phyloP scores from a whole-genome alignment of 2,888 invertebrate species.

The Furcula furcula region DNA sequence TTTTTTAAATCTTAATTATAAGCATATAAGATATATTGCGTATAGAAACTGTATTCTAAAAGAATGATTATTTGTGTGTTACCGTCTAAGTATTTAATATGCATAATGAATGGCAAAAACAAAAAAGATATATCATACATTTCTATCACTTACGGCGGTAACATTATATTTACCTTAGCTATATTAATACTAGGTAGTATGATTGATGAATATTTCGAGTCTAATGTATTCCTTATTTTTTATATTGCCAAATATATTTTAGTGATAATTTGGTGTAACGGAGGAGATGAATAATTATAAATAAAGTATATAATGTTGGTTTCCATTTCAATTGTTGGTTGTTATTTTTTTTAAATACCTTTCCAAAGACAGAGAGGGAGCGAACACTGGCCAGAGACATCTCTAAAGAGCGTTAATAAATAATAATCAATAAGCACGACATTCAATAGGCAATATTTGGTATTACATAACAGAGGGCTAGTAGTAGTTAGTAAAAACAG shows the following conservation, averaged over 20 bases:
- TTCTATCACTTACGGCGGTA: conserved; percentile 31
- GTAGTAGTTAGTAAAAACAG: no score
- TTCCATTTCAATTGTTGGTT: conserved; percentile 53
- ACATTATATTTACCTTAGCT: conserved; percentile 44
- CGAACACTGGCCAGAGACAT: no score
- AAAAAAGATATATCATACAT: background rate
- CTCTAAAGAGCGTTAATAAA: no score
- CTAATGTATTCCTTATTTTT: conserved; percentile 78
- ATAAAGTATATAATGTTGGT: conserved; percentile 71
- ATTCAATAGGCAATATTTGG: no score
- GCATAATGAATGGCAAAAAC: no score
- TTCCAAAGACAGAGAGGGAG: no score
- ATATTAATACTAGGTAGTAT: conserved; percentile 62
- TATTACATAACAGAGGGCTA: no score
- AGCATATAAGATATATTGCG: conserved; percentile 34
- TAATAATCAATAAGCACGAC: no score
- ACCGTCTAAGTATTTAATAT: conserved; percentile 51
- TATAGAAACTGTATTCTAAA: conserved; percentile 56
- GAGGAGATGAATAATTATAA: conserved; percentile 60
- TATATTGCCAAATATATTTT: conserved; percentile 80
- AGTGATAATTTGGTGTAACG: conserved; percentile 70
- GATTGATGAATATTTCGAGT: conserved; percentile 66
- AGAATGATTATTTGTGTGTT: conserved; percentile 39
- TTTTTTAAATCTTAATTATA: conserved; percentile 42
- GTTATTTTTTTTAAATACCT: no score